These are phyloP conservation scores for Sebastes schlegelii DNA, from an alignment of 2,113 vertebrate genomes.

Conservation along the genomic window DNA sequence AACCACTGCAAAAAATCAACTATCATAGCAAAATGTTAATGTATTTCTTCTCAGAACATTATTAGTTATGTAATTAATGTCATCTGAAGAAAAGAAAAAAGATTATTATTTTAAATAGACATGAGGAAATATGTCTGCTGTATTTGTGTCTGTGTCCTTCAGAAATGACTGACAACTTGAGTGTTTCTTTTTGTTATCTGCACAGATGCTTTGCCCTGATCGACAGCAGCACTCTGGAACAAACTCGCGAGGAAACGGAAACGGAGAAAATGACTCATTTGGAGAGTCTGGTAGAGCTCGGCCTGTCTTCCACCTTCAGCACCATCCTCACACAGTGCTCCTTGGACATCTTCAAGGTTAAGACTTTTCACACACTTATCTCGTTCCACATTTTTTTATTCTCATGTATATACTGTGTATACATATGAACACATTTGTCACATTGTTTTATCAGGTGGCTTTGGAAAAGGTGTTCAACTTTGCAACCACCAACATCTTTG, in stretches of 20 bases:
- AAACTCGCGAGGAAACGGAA: conserved; percentile 97
- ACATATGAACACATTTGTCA: background rate
- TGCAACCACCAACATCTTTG: conserved; percentile 97
- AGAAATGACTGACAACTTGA: background rate
- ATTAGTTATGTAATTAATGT: too few relatives aligned
- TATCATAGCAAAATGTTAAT: too few relatives aligned
- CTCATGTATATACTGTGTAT: background rate
- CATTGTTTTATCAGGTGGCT: conserved; percentile 87
- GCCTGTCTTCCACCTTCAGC: conserved; percentile 97
- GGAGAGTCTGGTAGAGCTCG: conserved; percentile 96
- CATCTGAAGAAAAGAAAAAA: too few relatives aligned
- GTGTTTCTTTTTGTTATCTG: background rate
- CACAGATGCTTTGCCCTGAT: conserved; percentile 97
- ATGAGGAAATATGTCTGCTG: too few relatives aligned
- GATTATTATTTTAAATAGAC: too few relatives aligned
- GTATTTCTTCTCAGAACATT: too few relatives aligned
- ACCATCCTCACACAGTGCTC: conserved; percentile 98
- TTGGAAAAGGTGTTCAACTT: conserved; percentile 98
- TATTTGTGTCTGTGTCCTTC: too few relatives aligned
- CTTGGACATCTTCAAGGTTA: conserved; percentile 96
- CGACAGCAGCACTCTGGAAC: conserved; percentile 97
- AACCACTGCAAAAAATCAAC: too few relatives aligned
- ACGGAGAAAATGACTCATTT: conserved; percentile 99
- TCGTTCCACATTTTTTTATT: background rate
- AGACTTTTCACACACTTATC: background rate